These are phyloP conservation scores for Salvelinus sp. DNA, from an alignment of 2,113 vertebrate genomes.

Conservation along the genomic window DNA sequence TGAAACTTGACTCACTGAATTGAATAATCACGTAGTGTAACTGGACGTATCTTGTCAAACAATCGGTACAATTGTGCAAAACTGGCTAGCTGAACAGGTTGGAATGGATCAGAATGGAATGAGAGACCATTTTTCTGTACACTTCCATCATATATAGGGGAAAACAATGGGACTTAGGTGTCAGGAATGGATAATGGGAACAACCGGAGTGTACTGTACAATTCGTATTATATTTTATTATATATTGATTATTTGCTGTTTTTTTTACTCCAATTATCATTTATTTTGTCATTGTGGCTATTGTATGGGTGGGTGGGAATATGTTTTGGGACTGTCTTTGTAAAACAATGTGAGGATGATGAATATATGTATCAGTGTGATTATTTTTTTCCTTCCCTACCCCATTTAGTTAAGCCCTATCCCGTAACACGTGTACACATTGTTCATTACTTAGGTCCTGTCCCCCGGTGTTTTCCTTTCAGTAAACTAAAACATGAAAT, in stretches of 20 bases:
- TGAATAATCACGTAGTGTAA: neutral
- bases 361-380: constrained; percentile 73
- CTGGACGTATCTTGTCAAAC: constrained; percentile 7
- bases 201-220: constrained; percentile 75
- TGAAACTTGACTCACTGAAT: neutral
- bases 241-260: constrained; percentile 70
- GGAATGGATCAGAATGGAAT: constrained; percentile 24
- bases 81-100: neutral
- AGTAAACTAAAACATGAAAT: constrained; percentile 80
- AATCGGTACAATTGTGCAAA: constrained; percentile 16
- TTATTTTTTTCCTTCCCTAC: constrained; percentile 18
- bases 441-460: constrained; percentile 74
- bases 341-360: constrained; percentile 64
- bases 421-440: constrained; percentile 72
- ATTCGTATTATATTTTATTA: constrained; percentile 81
- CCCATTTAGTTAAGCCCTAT: constrained; percentile 54
- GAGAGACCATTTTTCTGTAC: constrained; percentile 51
- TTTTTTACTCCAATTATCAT: constrained; percentile 67
- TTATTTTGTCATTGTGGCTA: constrained; percentile 71
- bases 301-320: constrained; percentile 66
- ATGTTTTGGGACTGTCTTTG: constrained; percentile 51
- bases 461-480: constrained; percentile 67
- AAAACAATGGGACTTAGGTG: constrained; percentile 36
- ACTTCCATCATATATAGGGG: constrained; percentile 48
- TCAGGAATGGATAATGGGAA: constrained; percentile 57